phyloP scores from a whole-genome alignment of 2,888 invertebrate genomes.

The Podabrus alpinus region DNA sequence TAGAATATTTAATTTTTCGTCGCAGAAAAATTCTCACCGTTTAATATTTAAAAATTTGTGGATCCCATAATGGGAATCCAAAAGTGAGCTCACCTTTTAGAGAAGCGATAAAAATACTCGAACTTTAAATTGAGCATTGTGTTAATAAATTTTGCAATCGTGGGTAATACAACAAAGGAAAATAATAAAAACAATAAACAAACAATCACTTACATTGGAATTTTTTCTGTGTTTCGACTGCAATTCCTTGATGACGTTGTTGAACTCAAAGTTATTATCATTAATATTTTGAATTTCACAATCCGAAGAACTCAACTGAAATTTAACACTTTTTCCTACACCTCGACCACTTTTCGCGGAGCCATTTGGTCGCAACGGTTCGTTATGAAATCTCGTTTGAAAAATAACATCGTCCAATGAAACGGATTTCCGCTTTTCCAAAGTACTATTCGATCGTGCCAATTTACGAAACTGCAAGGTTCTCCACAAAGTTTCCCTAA shows the following conservation, averaged over 20 bases:
- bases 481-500: constrained; percentile 1
- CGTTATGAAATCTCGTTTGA: not conserved
- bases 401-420: constrained; percentile 20
- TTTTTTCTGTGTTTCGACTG: not conserved
- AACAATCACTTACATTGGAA: constrained; percentile 3
- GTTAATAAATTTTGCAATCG: not conserved
- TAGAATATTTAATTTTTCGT: not conserved
- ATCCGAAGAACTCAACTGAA: not conserved
- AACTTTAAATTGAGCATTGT: not conserved
- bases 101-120: too few species aligned
- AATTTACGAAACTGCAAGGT: constrained; percentile 1
- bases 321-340: not conserved
- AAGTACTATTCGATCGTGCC: not conserved
- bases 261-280: not conserved
- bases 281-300: constrained; percentile 5
- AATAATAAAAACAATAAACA: not conserved
- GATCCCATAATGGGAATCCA: not conserved
- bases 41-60: too few species aligned
- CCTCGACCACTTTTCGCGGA: not conserved
- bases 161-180: not conserved
- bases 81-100: too few species aligned
- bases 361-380: not conserved
- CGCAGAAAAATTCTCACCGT: not conserved
- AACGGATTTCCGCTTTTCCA: constrained; percentile 27
- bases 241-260: constrained; percentile 8